phyloP scores from a whole-genome alignment of 2,113 vertebrate genomes.

The Dermatemys mawii region DNA sequence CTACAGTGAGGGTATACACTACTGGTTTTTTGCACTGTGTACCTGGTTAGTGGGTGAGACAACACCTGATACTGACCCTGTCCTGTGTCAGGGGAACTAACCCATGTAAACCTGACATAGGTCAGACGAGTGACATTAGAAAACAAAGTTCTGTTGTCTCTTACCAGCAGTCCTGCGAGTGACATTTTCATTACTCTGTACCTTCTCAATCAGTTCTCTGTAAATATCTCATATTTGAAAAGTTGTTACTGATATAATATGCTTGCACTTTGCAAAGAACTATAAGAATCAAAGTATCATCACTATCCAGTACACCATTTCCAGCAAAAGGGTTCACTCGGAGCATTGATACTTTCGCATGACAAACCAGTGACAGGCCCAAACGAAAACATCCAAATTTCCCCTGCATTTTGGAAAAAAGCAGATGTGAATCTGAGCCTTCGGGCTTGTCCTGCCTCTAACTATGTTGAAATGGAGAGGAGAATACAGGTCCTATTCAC shows the following conservation, averaged over 20 bases:
- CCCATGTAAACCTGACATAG: neutral
- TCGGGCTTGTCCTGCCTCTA: neutral
- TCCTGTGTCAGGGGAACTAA: neutral
- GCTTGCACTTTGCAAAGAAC: neutral
- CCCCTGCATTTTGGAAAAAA: neutral
- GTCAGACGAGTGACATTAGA: neutral
- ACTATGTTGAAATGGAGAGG: neutral
- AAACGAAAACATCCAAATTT: neutral
- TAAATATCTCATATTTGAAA: neutral
- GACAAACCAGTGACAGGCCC: neutral
- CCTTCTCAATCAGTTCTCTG: neutral
- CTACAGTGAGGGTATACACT: neutral
- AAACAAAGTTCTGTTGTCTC: neutral
- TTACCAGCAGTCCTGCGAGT: neutral
- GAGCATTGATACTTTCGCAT: neutral
- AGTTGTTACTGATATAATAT: neutral
- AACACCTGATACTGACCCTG: neutral
- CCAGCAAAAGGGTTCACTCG: neutral
- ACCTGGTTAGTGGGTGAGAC: neutral
- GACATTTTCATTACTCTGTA: neutral
- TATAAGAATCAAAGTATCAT: neutral
- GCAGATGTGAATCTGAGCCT: accelerated
- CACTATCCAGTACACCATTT: neutral
- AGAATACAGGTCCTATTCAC: neutral
- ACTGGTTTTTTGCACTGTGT: neutral